Conservation (phyloP, 2,888 invertebrate genomes). For the Taenaris catops region DNA sequence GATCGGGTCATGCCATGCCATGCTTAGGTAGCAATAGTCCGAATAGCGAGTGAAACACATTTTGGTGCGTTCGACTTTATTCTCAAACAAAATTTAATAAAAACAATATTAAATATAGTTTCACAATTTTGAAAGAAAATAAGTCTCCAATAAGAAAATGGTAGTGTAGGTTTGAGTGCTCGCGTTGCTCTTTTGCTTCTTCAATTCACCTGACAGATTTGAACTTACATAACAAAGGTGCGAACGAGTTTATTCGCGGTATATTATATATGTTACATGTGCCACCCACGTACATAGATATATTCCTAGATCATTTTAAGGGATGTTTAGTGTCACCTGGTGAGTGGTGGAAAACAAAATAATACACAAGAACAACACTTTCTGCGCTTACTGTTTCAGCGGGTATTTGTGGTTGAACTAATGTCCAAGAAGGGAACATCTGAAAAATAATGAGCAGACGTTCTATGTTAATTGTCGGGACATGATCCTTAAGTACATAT, state of each 20-base stretch:
- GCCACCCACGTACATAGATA: slow-evolving; percentile 39
- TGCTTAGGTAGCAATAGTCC: slow-evolving; percentile 55
- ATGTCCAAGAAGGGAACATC: slow-evolving; percentile 76
- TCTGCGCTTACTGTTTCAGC: slow-evolving; percentile 77
- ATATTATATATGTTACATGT: too few relatives aligned
- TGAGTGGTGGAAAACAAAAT: slow-evolving; percentile 65
- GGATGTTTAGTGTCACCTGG: slow-evolving; percentile 54
- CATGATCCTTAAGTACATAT: slow-evolving; percentile 47
- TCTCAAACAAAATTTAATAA: slow-evolving; percentile 52
- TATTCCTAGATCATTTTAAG: slow-evolving; percentile 31
- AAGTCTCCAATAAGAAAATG: slow-evolving; percentile 46
- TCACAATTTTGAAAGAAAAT: slow-evolving; percentile 55
- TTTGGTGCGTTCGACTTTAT: slow-evolving; percentile 75
- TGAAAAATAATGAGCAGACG: slow-evolving; percentile 76
- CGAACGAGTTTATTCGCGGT: slow-evolving; percentile 40
- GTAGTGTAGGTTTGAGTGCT: slow-evolving; percentile 56
- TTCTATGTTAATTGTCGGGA: slow-evolving; percentile 64
- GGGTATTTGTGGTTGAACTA: slow-evolving; percentile 72
- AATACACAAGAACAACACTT: slow-evolving; percentile 73
- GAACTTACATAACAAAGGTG: slow-evolving; percentile 35
- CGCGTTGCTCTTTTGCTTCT: slow-evolving; percentile 33
- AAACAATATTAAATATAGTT: slow-evolving; percentile 49
- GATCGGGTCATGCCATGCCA: slow-evolving; percentile 73
- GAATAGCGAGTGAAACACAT: slow-evolving; percentile 77
- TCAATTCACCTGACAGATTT: slow-evolving; percentile 19